Evolutionary conservation across 2,797 vertebrate species (phyloP).

Genomic region (Rhincodon typus): DNA sequence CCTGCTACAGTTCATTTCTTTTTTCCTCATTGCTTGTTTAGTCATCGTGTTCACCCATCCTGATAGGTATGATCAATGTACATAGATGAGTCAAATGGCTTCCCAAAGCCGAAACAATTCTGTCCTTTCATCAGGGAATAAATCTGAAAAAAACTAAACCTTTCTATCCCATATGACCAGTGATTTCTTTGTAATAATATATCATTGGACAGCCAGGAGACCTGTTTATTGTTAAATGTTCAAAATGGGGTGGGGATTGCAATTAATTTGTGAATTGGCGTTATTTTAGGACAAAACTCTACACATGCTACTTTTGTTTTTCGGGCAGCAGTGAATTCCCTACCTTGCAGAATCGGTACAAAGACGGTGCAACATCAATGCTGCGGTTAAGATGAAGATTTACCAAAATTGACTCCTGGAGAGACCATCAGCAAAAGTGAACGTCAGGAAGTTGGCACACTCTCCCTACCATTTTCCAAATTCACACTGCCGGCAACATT

Average conservation of each 20-base stretch:
- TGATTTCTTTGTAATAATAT: background rate
- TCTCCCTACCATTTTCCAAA: background rate
- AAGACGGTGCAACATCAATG: background rate
- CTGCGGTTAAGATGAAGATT: background rate
- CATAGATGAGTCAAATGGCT: background rate
- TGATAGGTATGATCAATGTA: background rate
- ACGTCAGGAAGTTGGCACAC: background rate
- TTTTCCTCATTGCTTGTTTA: background rate
- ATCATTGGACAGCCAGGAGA: background rate
- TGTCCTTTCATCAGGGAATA: background rate
- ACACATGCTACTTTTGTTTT: background rate
- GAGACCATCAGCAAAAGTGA: background rate
- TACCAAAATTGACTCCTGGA: background rate
- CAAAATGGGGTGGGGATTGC: background rate
- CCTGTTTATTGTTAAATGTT: background rate
- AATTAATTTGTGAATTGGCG: background rate
- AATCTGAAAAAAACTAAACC: background rate
- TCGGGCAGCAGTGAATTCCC: background rate
- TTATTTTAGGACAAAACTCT: background rate
- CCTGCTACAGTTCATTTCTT: background rate
- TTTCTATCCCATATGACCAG: background rate
- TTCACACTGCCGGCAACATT: background rate
- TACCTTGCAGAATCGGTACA: background rate
- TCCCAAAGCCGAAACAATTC: background rate
- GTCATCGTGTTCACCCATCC: background rate